phyloP scores from a whole-genome alignment of 2,888 invertebrate genomes.

The Drosophila borealis region DNA sequence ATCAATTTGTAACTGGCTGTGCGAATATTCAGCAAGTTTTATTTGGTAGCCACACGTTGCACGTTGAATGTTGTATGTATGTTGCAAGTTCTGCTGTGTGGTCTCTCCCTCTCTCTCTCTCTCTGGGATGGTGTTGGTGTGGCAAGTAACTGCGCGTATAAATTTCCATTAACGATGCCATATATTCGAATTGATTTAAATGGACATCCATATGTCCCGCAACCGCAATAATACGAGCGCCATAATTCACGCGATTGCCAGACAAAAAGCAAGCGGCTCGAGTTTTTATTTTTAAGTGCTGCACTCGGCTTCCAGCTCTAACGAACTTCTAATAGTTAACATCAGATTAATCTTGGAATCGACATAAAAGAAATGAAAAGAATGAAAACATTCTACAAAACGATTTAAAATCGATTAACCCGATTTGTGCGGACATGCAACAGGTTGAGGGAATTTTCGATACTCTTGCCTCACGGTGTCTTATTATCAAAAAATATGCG shows the following conservation, averaged over 20 bases:
- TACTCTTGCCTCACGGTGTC: conserved; percentile 33
- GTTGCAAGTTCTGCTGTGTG: conserved; percentile 45
- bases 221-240: conserved; percentile 70
- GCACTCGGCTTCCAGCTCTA: conserved; percentile 36
- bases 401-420: conserved; percentile 85
- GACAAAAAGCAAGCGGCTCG: conserved; percentile 11
- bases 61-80: conserved; percentile 17
- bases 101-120: conserved; percentile 11
- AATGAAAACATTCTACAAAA: conserved; percentile 79
- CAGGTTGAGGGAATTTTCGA: conserved; percentile 68
- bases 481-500: conserved; percentile 71
- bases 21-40: conserved; percentile 76
- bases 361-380: conserved; percentile 59
- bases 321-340: conserved; percentile 76
- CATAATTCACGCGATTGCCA: conserved; percentile 67
- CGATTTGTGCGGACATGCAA: conserved; percentile 81
- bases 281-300: neutral
- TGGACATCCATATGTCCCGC: conserved; percentile 63
- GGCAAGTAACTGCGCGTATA: conserved; percentile 71
- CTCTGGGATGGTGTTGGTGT: conserved; percentile 33
- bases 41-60: conserved; percentile 63
- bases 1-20: conserved; percentile 77
- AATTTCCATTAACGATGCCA: conserved; percentile 81
- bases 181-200: conserved; percentile 83
- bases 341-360: conserved; percentile 64